Percentiles rank a stretch among this genome's conserved stretches.
These are phyloP conservation scores for Scrobipalpa costella DNA, from an alignment of 2,888 invertebrate species.

Conservation along the genomic window DNA sequence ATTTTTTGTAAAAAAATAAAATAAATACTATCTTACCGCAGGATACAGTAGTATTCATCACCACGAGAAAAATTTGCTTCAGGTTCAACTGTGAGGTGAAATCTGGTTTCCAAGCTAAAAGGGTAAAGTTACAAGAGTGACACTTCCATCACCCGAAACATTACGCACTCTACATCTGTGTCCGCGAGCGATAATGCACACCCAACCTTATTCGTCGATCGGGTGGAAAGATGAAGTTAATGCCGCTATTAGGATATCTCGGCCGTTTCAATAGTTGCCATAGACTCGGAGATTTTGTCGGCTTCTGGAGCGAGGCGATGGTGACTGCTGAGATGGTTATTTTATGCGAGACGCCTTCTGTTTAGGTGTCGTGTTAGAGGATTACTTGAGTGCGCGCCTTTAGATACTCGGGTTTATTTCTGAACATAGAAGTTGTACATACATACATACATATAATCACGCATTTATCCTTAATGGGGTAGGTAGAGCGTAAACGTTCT, in stretches of 20 bases:
- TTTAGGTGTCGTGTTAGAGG: slow-evolving; percentile 12
- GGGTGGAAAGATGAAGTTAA: slow-evolving; percentile 63
- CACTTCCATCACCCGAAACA: neutral
- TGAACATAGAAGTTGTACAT: too few species aligned
- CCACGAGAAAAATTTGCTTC: too few species aligned
- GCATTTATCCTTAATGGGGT: too few species aligned
- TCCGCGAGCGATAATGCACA: slow-evolving; percentile 48
- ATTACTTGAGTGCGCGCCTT: slow-evolving; percentile 8
- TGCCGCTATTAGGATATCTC: slow-evolving; percentile 65
- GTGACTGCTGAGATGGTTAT: slow-evolving; percentile 24
- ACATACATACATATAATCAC: too few species aligned
- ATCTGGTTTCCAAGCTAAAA: too few species aligned
- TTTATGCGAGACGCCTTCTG: slow-evolving; percentile 25
- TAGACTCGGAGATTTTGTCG: slow-evolving; percentile 43
- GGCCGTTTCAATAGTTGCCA: slow-evolving; percentile 60
- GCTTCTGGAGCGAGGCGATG: slow-evolving; percentile 27
- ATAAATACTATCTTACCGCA: too few species aligned
- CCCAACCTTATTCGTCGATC: slow-evolving; percentile 56
- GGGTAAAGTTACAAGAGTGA: neutral
- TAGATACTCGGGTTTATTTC: neutral
- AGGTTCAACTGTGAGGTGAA: too few species aligned
- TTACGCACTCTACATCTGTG: slow-evolving; percentile 29
- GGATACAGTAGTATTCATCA: too few species aligned
- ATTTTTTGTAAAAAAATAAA: too few species aligned
- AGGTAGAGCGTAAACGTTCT: too few species aligned